These are phyloP conservation scores for Percina caprodes DNA, from an alignment of 2,113 vertebrate genomes.

Conservation along the genomic window DNA sequence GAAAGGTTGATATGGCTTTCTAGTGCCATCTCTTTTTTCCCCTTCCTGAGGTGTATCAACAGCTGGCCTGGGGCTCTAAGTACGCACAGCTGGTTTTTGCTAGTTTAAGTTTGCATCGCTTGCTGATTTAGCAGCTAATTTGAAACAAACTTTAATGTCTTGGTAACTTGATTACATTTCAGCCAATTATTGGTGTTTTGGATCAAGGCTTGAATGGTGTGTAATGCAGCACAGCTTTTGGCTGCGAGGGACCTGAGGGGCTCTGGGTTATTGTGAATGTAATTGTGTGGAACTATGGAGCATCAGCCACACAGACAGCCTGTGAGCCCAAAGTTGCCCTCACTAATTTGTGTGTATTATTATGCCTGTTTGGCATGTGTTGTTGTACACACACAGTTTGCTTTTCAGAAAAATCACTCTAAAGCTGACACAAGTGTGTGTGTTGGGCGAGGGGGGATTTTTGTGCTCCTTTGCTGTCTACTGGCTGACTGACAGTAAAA, in stretches of 20 bases:
- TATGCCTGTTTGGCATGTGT: constrained; percentile 17
- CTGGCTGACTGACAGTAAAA: constrained; percentile 42
- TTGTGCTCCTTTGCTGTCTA: constrained; percentile 12
- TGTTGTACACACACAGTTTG: constrained; percentile 16
- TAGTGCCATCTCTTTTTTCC: constrained; percentile 16
- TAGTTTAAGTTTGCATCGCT: constrained; percentile 36
- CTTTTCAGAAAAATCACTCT: constrained; percentile 32
- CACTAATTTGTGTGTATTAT: constrained; percentile 33
- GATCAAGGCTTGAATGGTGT: constrained; percentile 47
- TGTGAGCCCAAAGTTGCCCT: constrained; percentile 31
- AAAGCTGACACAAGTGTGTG: neutral
- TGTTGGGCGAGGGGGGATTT: too few relatives aligned
- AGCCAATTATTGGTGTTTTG: constrained; percentile 69
- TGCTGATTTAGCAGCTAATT: constrained; percentile 49
- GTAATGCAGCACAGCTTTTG: constrained; percentile 67
- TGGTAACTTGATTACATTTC: constrained; percentile 71
- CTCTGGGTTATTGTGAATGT: constrained; percentile 75
- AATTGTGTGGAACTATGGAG: constrained; percentile 78
- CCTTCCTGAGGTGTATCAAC: constrained; percentile 6
- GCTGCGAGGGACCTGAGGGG: constrained; percentile 59
- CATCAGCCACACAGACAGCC: constrained; percentile 57
- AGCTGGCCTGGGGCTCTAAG: constrained; percentile 18
- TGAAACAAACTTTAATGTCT: constrained; percentile 57
- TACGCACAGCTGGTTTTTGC: neutral
- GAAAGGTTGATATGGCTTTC: constrained; percentile 36